A percentile compares a stretch with the other conserved stretches of the same genome.
Evolutionary conservation across 2,888 invertebrate species (phyloP).

Genomic region (Gordius sp.): DNA sequence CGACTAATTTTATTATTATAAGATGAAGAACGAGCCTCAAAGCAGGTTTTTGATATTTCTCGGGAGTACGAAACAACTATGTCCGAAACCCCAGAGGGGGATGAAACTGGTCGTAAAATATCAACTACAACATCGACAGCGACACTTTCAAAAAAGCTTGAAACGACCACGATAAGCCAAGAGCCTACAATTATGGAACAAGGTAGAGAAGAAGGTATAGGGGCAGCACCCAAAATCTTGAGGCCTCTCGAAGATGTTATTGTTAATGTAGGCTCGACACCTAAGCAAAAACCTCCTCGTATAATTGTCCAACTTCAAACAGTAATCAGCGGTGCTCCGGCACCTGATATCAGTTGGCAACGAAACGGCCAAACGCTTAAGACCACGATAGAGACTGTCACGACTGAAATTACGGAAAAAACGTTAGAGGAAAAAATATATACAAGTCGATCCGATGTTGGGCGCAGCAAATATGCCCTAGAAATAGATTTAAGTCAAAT

Average conservation of each 20-base stretch:
- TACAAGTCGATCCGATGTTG: background rate
- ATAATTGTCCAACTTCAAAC: background rate
- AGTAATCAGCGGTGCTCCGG: background rate
- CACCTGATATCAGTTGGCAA: background rate
- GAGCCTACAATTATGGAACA: too few species aligned
- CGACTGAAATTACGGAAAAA: background rate
- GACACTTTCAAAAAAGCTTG: too few species aligned
- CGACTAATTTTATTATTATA: too few species aligned
- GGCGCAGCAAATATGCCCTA: conserved; percentile 43
- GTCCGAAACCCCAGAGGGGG: too few species aligned
- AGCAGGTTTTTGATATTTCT: too few species aligned
- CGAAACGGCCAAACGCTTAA: background rate
- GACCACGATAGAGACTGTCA: background rate
- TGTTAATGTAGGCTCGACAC: background rate
- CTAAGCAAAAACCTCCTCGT: background rate
- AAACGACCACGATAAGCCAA: too few species aligned
- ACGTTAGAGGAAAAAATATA: background rate
- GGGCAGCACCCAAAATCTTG: background rate
- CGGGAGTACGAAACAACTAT: too few species aligned
- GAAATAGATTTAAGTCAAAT: conserved; percentile 36
- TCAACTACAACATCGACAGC: too few species aligned
- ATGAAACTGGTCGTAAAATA: too few species aligned
- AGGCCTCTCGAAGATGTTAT: background rate
- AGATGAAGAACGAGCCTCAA: too few species aligned
- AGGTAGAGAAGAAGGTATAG: too few species aligned